phyloP scores from a whole-genome alignment of 2,797 vertebrate genomes.

The Microchirus variegatus region DNA sequence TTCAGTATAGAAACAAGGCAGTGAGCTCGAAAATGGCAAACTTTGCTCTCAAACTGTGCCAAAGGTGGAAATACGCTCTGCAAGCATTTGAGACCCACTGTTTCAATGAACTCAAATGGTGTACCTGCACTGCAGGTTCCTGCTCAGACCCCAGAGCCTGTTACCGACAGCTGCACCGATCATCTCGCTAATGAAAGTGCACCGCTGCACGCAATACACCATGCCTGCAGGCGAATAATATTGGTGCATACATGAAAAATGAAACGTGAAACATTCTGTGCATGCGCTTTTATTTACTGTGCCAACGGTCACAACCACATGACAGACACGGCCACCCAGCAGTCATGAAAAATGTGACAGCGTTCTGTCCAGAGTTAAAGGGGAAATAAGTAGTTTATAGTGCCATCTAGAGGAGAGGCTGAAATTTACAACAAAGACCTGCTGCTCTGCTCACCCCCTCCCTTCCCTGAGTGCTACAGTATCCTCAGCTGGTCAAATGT shows the following conservation, averaged over 20 bases:
- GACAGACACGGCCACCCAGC: background rate
- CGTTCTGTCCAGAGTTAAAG: constrained; percentile 11
- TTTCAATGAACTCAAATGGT: constrained; percentile 20
- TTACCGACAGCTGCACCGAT: constrained; percentile 43
- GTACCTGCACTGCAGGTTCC: constrained; percentile 29
- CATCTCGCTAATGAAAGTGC: constrained; percentile 46
- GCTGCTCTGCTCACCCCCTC: too few species aligned
- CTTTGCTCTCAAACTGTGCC: constrained; percentile 22
- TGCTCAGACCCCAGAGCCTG: constrained; percentile 21
- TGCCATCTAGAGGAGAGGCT: too few species aligned
- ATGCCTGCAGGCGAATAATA: constrained; percentile 2
- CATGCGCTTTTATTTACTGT: constrained; percentile 4
- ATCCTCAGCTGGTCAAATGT: too few species aligned
- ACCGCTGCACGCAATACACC: constrained; percentile 3
- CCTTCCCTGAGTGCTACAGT: too few species aligned
- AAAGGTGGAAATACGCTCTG: constrained; percentile 18
- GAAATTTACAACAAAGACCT: too few species aligned
- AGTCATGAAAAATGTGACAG: background rate
- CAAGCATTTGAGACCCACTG: constrained; percentile 19
- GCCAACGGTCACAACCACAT: background rate
- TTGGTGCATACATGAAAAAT: background rate
- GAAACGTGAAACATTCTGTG: background rate
- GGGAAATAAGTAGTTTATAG: too few species aligned
- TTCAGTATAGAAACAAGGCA: constrained; percentile 11
- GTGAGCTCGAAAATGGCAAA: constrained; percentile 26